Evolutionary conservation across 2,888 invertebrate genomes (phyloP).

Genomic region (Disparrhopalites patrizii): DNA sequence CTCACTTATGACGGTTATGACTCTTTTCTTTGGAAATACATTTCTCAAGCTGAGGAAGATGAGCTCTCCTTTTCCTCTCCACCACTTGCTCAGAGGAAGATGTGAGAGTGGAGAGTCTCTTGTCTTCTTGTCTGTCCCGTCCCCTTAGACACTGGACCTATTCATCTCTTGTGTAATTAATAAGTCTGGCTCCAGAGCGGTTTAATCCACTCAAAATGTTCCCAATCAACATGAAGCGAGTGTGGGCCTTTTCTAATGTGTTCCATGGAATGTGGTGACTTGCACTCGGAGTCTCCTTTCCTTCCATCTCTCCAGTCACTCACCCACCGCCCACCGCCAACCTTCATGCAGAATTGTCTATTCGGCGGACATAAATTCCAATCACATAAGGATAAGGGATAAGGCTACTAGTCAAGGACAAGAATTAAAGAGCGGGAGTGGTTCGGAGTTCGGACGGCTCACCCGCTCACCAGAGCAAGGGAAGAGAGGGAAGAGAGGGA

Average conservation of each 20-base stretch:
- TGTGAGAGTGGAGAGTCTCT: too few species aligned
- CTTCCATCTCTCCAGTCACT: background rate
- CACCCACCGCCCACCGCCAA: constrained; percentile 6
- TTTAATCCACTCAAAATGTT: constrained; percentile 3
- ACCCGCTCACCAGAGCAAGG: too few species aligned
- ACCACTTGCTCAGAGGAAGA: too few species aligned
- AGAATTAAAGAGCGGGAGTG: constrained; percentile 25
- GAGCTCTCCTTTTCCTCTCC: too few species aligned
- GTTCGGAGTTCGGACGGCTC: too few species aligned
- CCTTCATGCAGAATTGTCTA: constrained; percentile 8
- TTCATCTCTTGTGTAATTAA: background rate
- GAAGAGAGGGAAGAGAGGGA: background rate
- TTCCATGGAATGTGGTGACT: too few species aligned
- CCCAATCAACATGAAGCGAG: background rate
- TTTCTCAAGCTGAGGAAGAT: too few species aligned
- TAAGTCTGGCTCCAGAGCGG: constrained; percentile 4
- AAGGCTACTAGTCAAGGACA: constrained; percentile 28
- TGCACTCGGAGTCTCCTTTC: too few species aligned
- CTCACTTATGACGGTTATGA: too few species aligned
- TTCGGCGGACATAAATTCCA: constrained; percentile 9
- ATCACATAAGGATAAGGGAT: constrained; percentile 23
- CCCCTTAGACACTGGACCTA: background rate
- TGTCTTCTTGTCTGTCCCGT: too few species aligned
- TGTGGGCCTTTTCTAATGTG: too few species aligned
- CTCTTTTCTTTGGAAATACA: too few species aligned